These are phyloP conservation scores for Aurelia sp. DNA, from an alignment of 30 jellyfish, hydroid and myxozoan genomes.

Conservation along the genomic window DNA sequence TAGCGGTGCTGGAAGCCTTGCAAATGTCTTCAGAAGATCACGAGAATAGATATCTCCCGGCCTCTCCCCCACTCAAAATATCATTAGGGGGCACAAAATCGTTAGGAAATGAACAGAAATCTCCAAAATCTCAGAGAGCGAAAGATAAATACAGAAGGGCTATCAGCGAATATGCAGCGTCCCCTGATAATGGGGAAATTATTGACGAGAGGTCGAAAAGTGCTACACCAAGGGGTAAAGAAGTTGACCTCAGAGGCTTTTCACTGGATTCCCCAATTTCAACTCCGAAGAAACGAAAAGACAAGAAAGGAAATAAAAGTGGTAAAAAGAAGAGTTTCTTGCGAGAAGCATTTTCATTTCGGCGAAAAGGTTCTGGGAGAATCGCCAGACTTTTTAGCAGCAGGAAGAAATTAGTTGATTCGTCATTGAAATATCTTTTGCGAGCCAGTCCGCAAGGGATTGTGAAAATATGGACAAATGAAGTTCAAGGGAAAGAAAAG, in stretches of 20 bases:
- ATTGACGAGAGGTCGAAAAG: constrained; percentile 50
- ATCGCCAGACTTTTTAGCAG: constrained; percentile 59
- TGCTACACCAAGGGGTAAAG: constrained; percentile 33
- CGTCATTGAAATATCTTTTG: constrained; percentile 58
- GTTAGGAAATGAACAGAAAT: constrained; percentile 23
- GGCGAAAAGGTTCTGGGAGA: constrained; percentile 57
- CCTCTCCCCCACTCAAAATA: constrained; percentile 56
- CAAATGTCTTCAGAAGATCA: constrained; percentile 80
- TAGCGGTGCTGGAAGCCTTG: constrained; percentile 82
- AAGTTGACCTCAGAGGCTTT: background rate
- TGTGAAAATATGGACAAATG: constrained; percentile 38
- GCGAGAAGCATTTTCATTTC: constrained; percentile 75
- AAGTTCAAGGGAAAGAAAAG: background rate
- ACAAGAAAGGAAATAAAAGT: background rate
- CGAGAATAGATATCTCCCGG: constrained; percentile 41
- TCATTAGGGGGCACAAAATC: constrained; percentile 47
- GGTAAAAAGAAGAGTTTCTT: constrained; percentile 57
- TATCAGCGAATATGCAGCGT: constrained; percentile 34
- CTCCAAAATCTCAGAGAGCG: constrained; percentile 16
- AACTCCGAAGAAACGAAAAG: background rate
- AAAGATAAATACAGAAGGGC: constrained; percentile 55
- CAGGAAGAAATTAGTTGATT: constrained; percentile 68
- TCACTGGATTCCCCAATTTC: background rate
- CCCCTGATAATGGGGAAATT: constrained; percentile 9
- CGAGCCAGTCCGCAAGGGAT: constrained; percentile 85